A percentile compares a stretch with the other conserved stretches of the same genome.
Evolutionary conservation across 2,888 invertebrate species (phyloP).

Genomic region (Dryocosmus kuriphilus): DNA sequence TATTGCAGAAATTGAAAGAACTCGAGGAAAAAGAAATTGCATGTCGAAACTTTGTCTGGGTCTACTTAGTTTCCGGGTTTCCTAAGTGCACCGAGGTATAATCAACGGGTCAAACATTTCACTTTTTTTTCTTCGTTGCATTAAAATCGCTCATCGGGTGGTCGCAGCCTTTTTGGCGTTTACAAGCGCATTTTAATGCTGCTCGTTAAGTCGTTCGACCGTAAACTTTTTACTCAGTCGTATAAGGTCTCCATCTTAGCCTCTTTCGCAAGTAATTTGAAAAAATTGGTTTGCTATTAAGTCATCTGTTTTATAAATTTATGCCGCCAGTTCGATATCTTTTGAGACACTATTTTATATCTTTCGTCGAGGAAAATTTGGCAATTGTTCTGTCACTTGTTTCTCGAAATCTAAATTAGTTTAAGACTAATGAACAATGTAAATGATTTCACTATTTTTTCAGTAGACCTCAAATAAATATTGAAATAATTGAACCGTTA

Average conservation of each 20-base stretch:
- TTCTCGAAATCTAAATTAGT: too few relatives aligned
- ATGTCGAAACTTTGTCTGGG: neutral
- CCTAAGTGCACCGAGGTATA: conserved; percentile 44
- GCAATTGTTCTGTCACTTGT: too few relatives aligned
- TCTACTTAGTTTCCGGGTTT: conserved; percentile 43
- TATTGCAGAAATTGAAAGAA: neutral
- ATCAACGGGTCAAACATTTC: conserved; percentile 45
- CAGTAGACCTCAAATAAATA: too few relatives aligned
- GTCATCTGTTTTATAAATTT: neutral
- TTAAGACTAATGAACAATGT: too few relatives aligned
- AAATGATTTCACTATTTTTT: too few relatives aligned
- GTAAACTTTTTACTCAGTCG: conserved; percentile 47
- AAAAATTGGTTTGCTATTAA: neutral
- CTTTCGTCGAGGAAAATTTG: too few relatives aligned
- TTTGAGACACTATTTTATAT: neutral
- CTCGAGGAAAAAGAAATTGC: neutral
- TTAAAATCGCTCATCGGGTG: conserved; percentile 49
- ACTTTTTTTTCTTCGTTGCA: conserved; percentile 42
- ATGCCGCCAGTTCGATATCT: neutral
- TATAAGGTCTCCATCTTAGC: neutral
- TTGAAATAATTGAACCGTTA: too few relatives aligned
- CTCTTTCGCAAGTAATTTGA: neutral
- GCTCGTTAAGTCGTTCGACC: conserved; percentile 51
- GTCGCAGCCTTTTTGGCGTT: conserved; percentile 45
- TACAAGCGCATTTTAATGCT: conserved; percentile 53